Percentiles rank a stretch among this genome's conserved stretches.
phyloP scores from a whole-genome alignment of 1,140 invertebrate species.

The Dendroctonus ponderosae region DNA sequence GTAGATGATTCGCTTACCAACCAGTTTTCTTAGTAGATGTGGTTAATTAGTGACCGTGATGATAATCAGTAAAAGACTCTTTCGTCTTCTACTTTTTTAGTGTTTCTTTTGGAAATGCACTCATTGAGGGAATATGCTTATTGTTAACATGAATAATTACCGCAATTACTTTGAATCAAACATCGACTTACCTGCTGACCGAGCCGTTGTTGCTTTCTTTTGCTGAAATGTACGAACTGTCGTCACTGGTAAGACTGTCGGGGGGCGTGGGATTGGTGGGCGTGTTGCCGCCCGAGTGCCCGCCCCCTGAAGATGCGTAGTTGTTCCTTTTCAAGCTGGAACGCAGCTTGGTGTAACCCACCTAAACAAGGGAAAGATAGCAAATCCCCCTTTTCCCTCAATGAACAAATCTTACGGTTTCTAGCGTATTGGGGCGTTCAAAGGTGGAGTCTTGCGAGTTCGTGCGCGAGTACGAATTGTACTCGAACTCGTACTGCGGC shows the following conservation, averaged over 20 bases:
- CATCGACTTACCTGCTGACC: constrained; percentile 51
- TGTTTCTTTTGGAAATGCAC: too few relatives aligned
- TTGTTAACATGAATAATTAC: too few relatives aligned
- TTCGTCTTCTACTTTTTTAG: too few relatives aligned
- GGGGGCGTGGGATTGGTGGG: constrained; percentile 83
- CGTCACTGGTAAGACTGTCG: constrained; percentile 79
- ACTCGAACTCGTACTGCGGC: constrained; percentile 53
- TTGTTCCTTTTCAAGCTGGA: constrained; percentile 75
- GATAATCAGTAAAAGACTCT: too few relatives aligned
- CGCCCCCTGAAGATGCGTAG: constrained; percentile 54
- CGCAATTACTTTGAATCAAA: too few relatives aligned
- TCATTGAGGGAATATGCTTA: too few relatives aligned
- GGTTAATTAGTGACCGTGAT: too few relatives aligned
- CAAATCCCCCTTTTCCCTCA: too few relatives aligned
- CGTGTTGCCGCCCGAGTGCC: constrained; percentile 67
- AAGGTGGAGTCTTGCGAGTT: constrained; percentile 58
- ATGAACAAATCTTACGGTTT: constrained; percentile 42
- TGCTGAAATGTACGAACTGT: constrained; percentile 80
- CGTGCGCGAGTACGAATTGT: constrained; percentile 53
- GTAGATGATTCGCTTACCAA: too few relatives aligned
- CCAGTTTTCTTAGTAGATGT: too few relatives aligned
- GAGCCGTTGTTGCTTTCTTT: constrained; percentile 66
- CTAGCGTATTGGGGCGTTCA: constrained; percentile 74
- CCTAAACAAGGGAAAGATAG: not conserved
- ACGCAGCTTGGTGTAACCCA: constrained; percentile 62